Conservation (phyloP, 2,113 vertebrate species). For the Jaculus jaculus region DNA sequence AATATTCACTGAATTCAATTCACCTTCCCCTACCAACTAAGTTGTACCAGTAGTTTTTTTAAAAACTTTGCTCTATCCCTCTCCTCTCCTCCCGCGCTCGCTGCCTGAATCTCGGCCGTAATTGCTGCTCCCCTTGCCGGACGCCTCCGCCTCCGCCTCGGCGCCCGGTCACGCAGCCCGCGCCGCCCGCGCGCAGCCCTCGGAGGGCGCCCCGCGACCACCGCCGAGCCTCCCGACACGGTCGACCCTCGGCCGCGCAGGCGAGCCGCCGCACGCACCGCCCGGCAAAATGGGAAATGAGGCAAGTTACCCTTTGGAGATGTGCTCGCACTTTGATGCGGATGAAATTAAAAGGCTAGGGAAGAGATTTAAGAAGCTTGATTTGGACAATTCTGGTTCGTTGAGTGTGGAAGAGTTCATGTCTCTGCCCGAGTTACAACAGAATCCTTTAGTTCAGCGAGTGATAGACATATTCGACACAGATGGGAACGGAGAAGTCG, state of each 20-base stretch:
- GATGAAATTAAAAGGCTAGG: slow-evolving; percentile 99
- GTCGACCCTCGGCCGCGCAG: not conserved
- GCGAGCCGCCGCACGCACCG: slow-evolving; percentile 57
- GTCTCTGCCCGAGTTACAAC: slow-evolving; percentile 98
- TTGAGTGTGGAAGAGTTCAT: slow-evolving; percentile 99
- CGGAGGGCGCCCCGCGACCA: slow-evolving; percentile 33
- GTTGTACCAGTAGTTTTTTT: too few relatives aligned
- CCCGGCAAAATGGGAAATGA: slow-evolving; percentile 78
- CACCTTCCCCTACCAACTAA: too few relatives aligned
- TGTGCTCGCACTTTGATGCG: too few relatives aligned
- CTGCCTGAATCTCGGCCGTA: slow-evolving; percentile 54
- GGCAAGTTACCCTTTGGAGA: too few relatives aligned
- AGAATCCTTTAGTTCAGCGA: slow-evolving; percentile 98
- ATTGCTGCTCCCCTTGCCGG: not conserved
- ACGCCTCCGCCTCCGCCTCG: slow-evolving; percentile 46
- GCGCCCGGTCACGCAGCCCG: slow-evolving; percentile 48
- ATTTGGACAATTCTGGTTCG: slow-evolving; percentile 99
- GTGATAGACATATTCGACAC: slow-evolving; percentile 99
- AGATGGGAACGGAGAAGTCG: slow-evolving; percentile 98
- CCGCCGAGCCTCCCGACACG: not conserved
- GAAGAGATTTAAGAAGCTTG: slow-evolving; percentile 99
- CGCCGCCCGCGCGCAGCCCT: slow-evolving; percentile 30
- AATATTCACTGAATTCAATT: too few relatives aligned
- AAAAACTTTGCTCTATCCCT: too few relatives aligned
- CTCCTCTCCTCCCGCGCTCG: not conserved